Percentiles rank a stretch among this genome's conserved stretches.
These are phyloP conservation scores for Apaloderma vittatum DNA, from an alignment of 2,113 vertebrate genomes.

Conservation along the genomic window DNA sequence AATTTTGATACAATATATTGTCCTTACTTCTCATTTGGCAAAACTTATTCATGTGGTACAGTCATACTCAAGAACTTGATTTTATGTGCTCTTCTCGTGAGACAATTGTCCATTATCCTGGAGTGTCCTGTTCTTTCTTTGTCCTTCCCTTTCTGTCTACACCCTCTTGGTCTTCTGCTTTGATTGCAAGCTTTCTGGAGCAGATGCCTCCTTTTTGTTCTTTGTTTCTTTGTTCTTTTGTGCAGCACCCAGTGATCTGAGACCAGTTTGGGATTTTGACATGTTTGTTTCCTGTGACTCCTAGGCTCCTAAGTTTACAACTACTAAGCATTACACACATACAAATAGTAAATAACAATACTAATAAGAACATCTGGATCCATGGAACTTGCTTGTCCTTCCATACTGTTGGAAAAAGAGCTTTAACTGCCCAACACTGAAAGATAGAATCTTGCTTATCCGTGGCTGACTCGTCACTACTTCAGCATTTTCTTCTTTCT, in stretches of 20 bases:
- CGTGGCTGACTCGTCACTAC: not conserved
- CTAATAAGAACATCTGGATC: not conserved
- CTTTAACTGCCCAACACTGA: not conserved
- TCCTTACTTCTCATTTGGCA: not conserved
- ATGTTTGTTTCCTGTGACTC: not conserved
- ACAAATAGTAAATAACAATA: not conserved
- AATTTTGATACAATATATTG: not conserved
- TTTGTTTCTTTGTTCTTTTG: not conserved
- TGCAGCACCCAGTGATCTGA: not conserved
- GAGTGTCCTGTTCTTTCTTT: not conserved
- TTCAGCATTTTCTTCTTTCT: not conserved
- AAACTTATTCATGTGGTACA: not conserved
- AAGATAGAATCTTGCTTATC: not conserved
- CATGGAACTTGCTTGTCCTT: not conserved
- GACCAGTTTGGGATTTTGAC: not conserved
- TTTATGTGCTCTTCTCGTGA: not conserved
- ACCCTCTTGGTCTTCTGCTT: not conserved
- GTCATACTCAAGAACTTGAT: not conserved
- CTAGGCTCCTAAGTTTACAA: not conserved
- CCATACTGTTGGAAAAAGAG: not conserved
- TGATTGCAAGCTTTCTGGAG: not conserved
- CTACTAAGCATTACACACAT: not conserved
- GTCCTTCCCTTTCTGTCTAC: not conserved
- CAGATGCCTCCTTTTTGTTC: not conserved
- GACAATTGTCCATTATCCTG: not conserved